Evolutionary conservation across 2,113 vertebrate genomes (phyloP).

Genomic region (Amblyornis subalaris): DNA sequence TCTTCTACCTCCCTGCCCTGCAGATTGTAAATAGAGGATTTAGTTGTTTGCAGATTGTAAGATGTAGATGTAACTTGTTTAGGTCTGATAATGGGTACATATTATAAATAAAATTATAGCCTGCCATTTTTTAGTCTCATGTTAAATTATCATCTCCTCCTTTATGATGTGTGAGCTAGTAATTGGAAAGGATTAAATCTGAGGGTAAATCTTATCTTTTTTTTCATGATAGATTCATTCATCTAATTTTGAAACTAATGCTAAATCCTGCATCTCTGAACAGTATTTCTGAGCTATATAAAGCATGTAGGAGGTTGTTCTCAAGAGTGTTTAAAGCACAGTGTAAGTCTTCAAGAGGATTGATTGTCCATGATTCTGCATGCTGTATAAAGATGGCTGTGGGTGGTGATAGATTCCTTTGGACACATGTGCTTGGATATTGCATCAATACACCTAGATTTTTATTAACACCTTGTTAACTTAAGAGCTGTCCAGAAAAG

Average conservation of each 20-base stretch:
- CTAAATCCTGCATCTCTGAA: background rate
- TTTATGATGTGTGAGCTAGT: background rate
- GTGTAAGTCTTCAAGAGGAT: background rate
- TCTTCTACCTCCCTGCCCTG: background rate
- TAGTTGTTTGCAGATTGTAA: background rate
- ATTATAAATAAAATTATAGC: background rate
- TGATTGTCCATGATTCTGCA: background rate
- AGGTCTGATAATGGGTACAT: background rate
- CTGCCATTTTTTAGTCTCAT: background rate
- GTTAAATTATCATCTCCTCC: background rate
- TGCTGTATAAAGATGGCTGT: background rate
- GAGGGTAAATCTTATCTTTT: background rate
- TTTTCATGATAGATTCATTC: background rate
- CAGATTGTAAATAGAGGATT: background rate
- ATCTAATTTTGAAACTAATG: background rate
- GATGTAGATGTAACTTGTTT: background rate
- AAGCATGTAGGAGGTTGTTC: background rate
- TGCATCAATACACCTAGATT: slow-evolving; percentile 40
- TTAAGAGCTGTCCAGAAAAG: slow-evolving; percentile 73
- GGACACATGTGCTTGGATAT: slow-evolving; percentile 54
- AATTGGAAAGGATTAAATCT: background rate
- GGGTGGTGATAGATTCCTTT: slow-evolving; percentile 17
- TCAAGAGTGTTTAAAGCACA: background rate
- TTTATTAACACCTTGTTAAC: slow-evolving; percentile 78
- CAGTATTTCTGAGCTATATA: background rate